phyloP scores from a whole-genome alignment of 2,113 vertebrate species.

The Ceyx margarethae region DNA sequence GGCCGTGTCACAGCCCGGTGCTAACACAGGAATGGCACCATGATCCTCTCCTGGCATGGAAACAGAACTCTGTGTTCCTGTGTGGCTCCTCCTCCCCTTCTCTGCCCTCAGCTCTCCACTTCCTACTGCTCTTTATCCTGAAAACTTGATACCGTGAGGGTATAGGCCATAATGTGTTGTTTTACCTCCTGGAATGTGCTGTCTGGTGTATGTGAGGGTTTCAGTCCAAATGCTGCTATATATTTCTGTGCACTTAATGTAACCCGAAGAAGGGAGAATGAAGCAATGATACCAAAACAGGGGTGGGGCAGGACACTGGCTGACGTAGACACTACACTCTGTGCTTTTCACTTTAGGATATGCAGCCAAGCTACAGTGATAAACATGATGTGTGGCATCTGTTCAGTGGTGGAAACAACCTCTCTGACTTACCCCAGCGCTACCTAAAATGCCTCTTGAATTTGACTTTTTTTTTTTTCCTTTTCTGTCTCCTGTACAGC shows the following conservation, averaged over 20 bases:
- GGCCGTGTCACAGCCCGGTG: constrained; percentile 59
- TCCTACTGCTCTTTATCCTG: constrained; percentile 78
- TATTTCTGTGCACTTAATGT: constrained; percentile 86
- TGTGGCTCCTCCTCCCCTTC: constrained; percentile 66
- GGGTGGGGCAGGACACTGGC: constrained; percentile 62
- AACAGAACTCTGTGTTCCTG: constrained; percentile 57
- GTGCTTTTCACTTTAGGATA: constrained; percentile 63
- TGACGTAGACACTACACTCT: constrained; percentile 49
- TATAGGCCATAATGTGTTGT: constrained; percentile 73
- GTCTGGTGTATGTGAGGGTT: constrained; percentile 81
- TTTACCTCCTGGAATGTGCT: constrained; percentile 80
- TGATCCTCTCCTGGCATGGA: constrained; percentile 75
- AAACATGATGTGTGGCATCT: constrained; percentile 39
- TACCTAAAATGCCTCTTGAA: constrained; percentile 45
- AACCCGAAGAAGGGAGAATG: constrained; percentile 78
- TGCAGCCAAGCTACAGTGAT: constrained; percentile 65
- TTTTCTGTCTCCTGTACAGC: constrained; percentile 27
- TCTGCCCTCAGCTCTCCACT: constrained; percentile 71
- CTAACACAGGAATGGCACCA: constrained; percentile 70
- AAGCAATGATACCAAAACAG: constrained; percentile 77
- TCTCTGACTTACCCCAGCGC: constrained; percentile 43
- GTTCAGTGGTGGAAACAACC: constrained; percentile 52
- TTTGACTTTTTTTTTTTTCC: constrained; percentile 35
- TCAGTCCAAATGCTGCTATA: constrained; percentile 85
- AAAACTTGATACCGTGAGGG: constrained; percentile 80